Evolutionary conservation across 2,888 invertebrate genomes (phyloP).

Genomic region (Drosophila emarginata): DNA sequence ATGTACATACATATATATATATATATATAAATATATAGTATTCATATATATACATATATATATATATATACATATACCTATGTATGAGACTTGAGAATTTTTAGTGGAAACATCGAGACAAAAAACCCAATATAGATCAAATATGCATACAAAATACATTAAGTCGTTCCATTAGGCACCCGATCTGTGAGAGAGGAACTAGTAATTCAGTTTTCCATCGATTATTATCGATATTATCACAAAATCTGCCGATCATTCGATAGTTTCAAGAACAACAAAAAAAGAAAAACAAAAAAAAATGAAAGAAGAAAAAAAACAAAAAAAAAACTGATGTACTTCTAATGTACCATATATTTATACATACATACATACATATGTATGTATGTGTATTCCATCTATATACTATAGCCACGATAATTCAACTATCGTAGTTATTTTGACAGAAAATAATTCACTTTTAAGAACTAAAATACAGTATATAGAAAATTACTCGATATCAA

Average conservation of each 20-base stretch:
- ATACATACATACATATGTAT: neutral
- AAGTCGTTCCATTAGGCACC: neutral
- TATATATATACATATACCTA: constrained; percentile 6
- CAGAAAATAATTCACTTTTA: too few species aligned
- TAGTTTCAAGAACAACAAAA: neutral
- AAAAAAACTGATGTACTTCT: too few species aligned
- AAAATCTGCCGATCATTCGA: neutral
- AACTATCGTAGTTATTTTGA: too few species aligned
- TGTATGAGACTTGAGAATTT: constrained; percentile 5
- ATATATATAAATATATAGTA: neutral
- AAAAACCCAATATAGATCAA: neutral
- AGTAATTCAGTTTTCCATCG: neutral
- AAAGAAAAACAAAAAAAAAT: too few species aligned
- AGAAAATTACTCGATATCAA: too few species aligned
- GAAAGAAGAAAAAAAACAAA: too few species aligned
- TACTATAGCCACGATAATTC: too few species aligned
- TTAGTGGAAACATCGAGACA: neutral
- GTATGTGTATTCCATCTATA: too few species aligned
- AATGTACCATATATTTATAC: too few species aligned
- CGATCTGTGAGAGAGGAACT: neutral
- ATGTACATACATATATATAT: constrained; percentile 1
- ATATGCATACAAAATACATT: constrained; percentile 1
- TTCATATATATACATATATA: constrained; percentile 1
- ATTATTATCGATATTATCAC: neutral
- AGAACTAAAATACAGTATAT: too few species aligned